Base-by-base conservation (phyloP, 2,797 vertebrate species). In the Takifugu rubripes region DNA sequence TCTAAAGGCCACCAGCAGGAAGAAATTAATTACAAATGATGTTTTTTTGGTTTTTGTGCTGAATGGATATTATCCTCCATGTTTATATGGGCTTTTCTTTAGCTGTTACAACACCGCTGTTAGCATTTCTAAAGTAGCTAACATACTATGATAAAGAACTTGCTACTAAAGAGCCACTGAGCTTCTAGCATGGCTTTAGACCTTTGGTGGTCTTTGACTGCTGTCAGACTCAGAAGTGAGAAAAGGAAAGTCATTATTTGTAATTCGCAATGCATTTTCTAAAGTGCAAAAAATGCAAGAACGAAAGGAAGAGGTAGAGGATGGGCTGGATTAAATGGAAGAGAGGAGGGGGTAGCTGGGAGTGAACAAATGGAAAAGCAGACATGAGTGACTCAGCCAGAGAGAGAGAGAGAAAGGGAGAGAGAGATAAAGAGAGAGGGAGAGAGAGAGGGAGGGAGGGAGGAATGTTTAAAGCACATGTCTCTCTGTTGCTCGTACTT, bases 341-440 rank as follows among this genome's bases (percentile, higher is more conserved):
- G 42, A 57, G 59, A 54, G 56, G 29, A 61, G 56, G 64, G 61
- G 61, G 51, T 57, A 68, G 61, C 60, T 62, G 61, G 68, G 59
- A 61, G 65, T 72, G 60, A 81, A 79, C 47, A 29, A 78, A 83
- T 79, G 82, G 82, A 81, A 79, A 83, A 78, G 63, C 62, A 60
- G 61, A 66, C 54, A 1, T 49, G 56, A 64, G 66, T 81, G 72
- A 75, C 58, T 70, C 64, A 70, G 64, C 62, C 44, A 40, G 49
- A 73, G 55, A 59, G 55, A 63, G 29, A 45, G 68, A 61, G 72
- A 74, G 66, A 66, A 77, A 70, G 71, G 75, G 70, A 12, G 58
- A 54, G 56, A 43, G 44, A 62, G 64, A 46, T 16, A n/a, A n/a
- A 46, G 46, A 47, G 46, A 21, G 46, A 10, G 46, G 25, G 48